Conservation (phyloP, 2,113 vertebrate genomes). For the Mormyrus iriodes region DNA sequence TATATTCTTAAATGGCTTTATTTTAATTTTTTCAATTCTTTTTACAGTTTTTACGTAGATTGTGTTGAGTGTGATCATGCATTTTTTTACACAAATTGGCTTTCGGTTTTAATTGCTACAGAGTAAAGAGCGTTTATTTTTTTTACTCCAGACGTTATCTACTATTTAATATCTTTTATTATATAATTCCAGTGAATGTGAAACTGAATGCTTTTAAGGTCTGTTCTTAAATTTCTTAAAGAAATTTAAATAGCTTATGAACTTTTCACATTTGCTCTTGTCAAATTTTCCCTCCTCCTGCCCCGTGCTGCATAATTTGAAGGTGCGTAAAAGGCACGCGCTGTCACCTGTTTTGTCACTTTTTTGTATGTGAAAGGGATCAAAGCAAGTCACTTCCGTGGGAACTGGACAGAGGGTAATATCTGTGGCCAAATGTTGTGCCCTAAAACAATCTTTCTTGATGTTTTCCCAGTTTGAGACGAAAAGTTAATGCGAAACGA, state of each 20-base stretch:
- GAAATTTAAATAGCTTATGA: background rate
- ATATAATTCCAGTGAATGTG: background rate
- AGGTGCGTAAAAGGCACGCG: background rate
- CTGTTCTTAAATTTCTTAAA: no score
- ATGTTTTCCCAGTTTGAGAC: background rate
- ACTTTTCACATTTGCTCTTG: background rate
- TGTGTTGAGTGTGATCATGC: background rate
- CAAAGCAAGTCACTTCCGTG: background rate
- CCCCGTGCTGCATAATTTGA: background rate
- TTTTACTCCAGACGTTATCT: background rate
- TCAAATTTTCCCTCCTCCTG: background rate
- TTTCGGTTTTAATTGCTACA: background rate
- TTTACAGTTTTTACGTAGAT: background rate
- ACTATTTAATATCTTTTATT: background rate
- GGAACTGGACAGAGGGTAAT: background rate
- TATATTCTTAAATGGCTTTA: background rate
- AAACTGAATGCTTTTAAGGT: background rate
- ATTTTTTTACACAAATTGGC: background rate
- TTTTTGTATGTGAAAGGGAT: background rate
- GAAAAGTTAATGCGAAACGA: background rate
- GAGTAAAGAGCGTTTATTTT: background rate
- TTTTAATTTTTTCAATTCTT: background rate
- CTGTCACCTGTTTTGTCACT: background rate
- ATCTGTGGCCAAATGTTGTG: background rate
- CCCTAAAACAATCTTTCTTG: background rate